A percentile compares a stretch with the other conserved stretches of the same genome.
Evolutionary conservation across 2,113 vertebrate species (phyloP).

Genomic region (Cryptomyrus ogoouensis): DNA sequence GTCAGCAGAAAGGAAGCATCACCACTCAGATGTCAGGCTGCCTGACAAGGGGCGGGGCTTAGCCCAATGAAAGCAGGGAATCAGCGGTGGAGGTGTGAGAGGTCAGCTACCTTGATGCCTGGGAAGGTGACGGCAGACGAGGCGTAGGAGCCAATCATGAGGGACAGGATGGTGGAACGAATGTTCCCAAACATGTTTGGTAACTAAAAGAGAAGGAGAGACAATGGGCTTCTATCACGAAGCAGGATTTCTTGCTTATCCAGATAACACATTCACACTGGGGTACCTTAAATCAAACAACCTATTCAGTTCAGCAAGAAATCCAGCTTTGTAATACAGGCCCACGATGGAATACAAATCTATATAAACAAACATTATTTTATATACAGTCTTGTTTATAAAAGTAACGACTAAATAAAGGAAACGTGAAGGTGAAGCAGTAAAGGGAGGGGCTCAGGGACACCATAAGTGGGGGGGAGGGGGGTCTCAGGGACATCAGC

Average conservation of each 20-base stretch:
- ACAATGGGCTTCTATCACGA: not conserved
- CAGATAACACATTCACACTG: not conserved
- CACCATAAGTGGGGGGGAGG: not conserved
- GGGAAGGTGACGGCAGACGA: constrained; percentile 65
- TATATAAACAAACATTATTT: not conserved
- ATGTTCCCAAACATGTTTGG: constrained; percentile 65
- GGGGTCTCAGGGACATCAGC: not conserved
- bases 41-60: not conserved
- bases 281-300: not conserved
- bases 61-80: not conserved
- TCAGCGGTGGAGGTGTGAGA: not conserved
- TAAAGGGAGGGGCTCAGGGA: not conserved
- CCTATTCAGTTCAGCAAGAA: not conserved
- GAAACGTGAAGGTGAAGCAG: not conserved
- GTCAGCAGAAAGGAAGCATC: not conserved
- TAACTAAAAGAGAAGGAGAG: constrained; percentile 35
- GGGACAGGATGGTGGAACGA: constrained; percentile 57
- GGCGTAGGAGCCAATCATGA: constrained; percentile 66
- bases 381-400: not conserved
- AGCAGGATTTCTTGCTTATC: not conserved
- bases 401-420: not conserved
- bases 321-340: not conserved
- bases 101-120: constrained; percentile 52
- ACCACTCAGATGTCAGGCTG: not conserved
- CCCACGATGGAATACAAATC: not conserved